A percentile compares a stretch with the other conserved stretches of the same genome.
Conservation (phyloP, 2,113 vertebrate species). For the Microcebus lehilahytsara region DNA sequence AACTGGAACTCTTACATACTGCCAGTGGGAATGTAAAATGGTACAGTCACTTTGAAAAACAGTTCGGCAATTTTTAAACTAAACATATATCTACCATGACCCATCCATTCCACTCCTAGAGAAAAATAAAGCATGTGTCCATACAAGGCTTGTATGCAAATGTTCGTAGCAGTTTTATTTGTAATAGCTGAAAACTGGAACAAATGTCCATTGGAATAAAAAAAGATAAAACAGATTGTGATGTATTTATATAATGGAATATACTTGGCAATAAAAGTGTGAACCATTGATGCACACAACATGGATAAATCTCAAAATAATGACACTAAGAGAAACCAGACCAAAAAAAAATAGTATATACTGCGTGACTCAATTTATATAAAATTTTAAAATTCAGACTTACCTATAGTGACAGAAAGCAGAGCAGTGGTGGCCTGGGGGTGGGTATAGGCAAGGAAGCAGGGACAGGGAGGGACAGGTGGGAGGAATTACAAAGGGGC, state of each 20-base stretch:
- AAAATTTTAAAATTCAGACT: neutral
- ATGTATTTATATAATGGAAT: neutral
- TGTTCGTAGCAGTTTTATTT: neutral
- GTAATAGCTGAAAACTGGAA: neutral
- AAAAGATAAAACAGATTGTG: neutral
- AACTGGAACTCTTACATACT: neutral
- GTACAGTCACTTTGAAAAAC: neutral
- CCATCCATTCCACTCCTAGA: neutral
- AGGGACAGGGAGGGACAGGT: neutral
- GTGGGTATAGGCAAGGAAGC: neutral
- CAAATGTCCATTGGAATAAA: neutral
- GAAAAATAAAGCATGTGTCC: neutral
- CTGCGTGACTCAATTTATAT: neutral
- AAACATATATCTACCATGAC: neutral
- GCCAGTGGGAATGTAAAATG: neutral
- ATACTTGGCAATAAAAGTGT: neutral
- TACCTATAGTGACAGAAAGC: neutral
- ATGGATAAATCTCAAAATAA: neutral
- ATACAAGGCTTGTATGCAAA: neutral
- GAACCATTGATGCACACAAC: neutral
- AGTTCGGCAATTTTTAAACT: neutral
- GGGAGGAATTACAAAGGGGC: neutral
- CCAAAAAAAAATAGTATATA: neutral
- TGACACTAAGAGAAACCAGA: neutral
- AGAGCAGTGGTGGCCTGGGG: neutral